Evolutionary conservation across 1,140 invertebrate genomes (phyloP), one percentile per base, ranked within the genome.

Genomic region (Anastrepha ludens): DNA sequence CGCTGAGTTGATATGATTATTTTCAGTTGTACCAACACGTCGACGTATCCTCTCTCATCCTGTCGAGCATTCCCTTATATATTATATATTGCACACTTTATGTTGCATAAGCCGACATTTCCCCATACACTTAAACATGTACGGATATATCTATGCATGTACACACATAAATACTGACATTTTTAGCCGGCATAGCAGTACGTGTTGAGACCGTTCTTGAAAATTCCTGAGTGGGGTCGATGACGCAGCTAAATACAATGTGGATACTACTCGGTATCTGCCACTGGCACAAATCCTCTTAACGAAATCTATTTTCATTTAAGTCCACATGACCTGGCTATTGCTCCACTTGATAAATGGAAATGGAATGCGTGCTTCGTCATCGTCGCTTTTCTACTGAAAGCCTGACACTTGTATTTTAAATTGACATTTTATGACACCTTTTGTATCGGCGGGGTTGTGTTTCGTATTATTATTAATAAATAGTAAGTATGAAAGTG

Each of bases 261-360:
- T 62, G 4, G 11, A 44, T n/a, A 13, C 67, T 55, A 55, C 47
- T 55, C 47, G 2, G 70, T 74, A 74, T 55, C 74, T 81, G 74
- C 17, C 17, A 58, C 74, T 81, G 74, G 20, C 74, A 81, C 44
- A 81, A 81, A 81, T 81, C 47, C 74, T 81, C 74, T 81, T 81
- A 81, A 81, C 74, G 74, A 81, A 81, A 81, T 81, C 74, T 55
- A 81, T 81, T 81, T 81, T n/a, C 74, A 55, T 55, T 81, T 81
- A 81, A 81, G 47, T 20, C 74, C n/a, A 20, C 47, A 67, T 67
- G 9, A 11, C 20, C 11, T 11, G 20, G 29, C 64, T n/a, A 65
- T 29, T 65, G 64, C 29, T 8, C n/a, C 5, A 13, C 64, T 65
- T 15, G 41, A 70, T 47, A 47, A 70, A 70, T 47, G 41, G 41